Evolutionary conservation across 2,113 vertebrate genomes (phyloP).

Genomic region (Ochotona princeps): DNA sequence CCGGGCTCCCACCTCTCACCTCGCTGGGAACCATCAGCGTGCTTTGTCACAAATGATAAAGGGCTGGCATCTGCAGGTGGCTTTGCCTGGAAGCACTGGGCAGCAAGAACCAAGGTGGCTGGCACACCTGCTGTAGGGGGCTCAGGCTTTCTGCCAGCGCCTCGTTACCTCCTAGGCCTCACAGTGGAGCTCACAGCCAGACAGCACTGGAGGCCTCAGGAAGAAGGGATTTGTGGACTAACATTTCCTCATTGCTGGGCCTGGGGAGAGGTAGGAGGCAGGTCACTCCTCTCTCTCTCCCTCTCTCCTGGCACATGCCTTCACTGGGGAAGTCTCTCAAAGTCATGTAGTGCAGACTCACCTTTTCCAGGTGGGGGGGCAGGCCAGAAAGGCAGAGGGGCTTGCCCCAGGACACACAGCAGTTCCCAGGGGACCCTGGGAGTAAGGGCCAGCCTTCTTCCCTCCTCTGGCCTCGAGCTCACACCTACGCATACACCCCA

Average conservation of each 20-base stretch:
- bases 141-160: not conserved
- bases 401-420: not conserved
- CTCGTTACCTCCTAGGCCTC: not conserved
- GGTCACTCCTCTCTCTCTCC: not conserved
- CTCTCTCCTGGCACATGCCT: not conserved
- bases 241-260: not conserved
- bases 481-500: not conserved
- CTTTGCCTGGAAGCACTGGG: constrained; percentile 18
- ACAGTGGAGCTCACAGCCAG: not conserved
- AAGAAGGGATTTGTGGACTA: not conserved
- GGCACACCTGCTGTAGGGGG: not conserved
- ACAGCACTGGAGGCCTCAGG: not conserved
- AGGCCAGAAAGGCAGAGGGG: constrained; percentile 38
- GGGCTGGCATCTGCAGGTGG: not conserved
- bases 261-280: too few relatives aligned
- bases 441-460: not conserved
- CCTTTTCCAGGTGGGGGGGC: not conserved
- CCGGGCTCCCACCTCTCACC: constrained; percentile 20
- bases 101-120: not conserved
- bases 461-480: constrained; percentile 39
- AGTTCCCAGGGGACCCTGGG: not conserved
- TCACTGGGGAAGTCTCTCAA: not conserved
- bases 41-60: not conserved
- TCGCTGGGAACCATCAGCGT: not conserved
- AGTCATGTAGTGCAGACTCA: not conserved